Conservation (phyloP, 2,797 vertebrate genomes). For the Gobio occitaniae region DNA sequence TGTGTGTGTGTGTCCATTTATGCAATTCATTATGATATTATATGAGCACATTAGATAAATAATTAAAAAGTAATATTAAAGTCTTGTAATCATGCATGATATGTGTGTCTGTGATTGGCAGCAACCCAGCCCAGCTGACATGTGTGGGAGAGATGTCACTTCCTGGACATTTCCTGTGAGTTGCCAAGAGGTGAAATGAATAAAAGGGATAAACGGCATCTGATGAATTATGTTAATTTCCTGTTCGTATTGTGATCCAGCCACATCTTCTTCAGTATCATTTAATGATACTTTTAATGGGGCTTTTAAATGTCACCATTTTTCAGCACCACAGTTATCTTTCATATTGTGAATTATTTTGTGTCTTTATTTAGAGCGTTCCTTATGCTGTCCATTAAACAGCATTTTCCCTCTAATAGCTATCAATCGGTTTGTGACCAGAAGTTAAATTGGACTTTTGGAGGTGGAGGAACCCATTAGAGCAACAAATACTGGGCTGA, state of each 20-base stretch:
- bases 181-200: background rate
- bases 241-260: background rate
- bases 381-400: background rate
- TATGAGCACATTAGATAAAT: background rate
- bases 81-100: background rate
- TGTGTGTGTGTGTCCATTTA: background rate
- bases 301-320: background rate
- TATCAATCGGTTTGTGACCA: background rate
- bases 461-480: background rate
- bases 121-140: conserved; percentile 6
- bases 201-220: background rate
- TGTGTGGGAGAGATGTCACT: conserved; percentile 22
- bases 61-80: background rate
- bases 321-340: background rate
- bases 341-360: background rate
- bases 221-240: background rate
- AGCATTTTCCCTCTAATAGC: background rate
- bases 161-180: conserved; percentile 11
- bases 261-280: background rate
- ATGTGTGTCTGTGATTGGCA: background rate
- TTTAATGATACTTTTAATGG: background rate
- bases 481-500: background rate
- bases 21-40: background rate
- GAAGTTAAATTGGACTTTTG: background rate
- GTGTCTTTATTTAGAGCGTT: background rate